These are phyloP conservation scores for Zelostemma sp. DNA, from an alignment of 1,140 invertebrate genomes.

Conservation along the genomic window DNA sequence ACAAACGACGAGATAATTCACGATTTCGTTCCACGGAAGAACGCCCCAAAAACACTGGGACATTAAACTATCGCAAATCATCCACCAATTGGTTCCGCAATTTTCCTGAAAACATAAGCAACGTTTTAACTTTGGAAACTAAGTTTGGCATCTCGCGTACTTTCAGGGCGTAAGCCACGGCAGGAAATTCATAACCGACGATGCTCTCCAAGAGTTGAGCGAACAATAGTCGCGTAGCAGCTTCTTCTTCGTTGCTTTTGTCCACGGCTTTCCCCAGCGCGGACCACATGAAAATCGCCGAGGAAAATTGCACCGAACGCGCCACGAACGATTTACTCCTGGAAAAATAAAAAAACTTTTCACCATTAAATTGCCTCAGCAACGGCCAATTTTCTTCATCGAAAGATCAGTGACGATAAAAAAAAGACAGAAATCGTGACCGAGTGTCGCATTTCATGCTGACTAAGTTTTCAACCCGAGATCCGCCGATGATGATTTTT, in stretches of 20 bases:
- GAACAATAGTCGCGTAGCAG: conserved; percentile 54
- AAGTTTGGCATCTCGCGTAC: conserved; percentile 46
- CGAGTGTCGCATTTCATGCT: conserved; percentile 42
- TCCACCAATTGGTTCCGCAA: conserved; percentile 65
- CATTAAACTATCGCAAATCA: conserved; percentile 60
- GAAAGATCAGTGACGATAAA: conserved; percentile 55
- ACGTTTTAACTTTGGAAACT: too few relatives aligned
- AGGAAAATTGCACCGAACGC: conserved; percentile 62
- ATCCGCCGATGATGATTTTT: conserved; percentile 64
- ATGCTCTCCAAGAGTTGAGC: conserved; percentile 61
- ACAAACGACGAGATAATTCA: conserved; percentile 62
- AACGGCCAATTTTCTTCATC: conserved; percentile 5
- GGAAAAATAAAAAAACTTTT: conserved; percentile 21
- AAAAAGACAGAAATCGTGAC: conserved; percentile 36
- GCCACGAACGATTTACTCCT: conserved; percentile 62
- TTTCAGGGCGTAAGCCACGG: conserved; percentile 57
- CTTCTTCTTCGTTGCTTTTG: conserved; percentile 51
- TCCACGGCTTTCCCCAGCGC: conserved; percentile 55
- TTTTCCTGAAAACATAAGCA: conserved; percentile 44
- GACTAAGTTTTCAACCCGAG: conserved; percentile 69
- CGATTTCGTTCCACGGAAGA: conserved; percentile 64
- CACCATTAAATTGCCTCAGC: background rate
- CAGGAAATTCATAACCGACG: conserved; percentile 58
- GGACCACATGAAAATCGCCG: conserved; percentile 61
- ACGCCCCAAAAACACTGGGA: conserved; percentile 66